Conservation (phyloP, 2,797 vertebrate genomes). For the Euphonia xanthogaster region DNA sequence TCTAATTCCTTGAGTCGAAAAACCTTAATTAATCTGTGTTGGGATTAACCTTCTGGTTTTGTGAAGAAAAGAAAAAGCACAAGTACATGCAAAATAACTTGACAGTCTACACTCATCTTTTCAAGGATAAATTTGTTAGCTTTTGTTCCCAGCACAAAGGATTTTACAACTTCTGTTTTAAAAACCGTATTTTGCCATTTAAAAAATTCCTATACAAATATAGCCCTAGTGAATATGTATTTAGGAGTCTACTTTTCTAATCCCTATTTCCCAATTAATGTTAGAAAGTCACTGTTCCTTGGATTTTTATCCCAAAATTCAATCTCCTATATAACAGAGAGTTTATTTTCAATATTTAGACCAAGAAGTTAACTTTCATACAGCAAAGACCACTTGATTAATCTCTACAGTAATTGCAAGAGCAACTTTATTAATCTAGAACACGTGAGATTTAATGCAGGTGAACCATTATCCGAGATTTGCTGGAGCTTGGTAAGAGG, state of each 20-base stretch:
- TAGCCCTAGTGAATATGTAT: not conserved
- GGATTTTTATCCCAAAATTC: not conserved
- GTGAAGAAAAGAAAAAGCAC: not conserved
- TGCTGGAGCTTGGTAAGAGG: constrained; percentile 56
- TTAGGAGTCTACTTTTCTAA: not conserved
- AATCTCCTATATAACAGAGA: not conserved
- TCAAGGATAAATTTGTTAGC: not conserved
- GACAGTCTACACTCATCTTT: not conserved
- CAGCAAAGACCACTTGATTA: not conserved
- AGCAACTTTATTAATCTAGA: not conserved
- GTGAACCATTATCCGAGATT: not conserved
- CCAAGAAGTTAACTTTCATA: not conserved
- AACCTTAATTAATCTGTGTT: not conserved
- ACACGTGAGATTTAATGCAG: constrained; percentile 17
- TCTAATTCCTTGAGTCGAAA: not conserved
- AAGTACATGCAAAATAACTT: not conserved
- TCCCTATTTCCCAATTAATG: not conserved
- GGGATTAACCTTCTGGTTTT: not conserved
- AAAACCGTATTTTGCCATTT: not conserved
- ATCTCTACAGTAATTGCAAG: constrained; percentile 3
- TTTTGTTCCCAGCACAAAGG: not conserved
- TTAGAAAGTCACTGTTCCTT: not conserved
- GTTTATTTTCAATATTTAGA: not conserved
- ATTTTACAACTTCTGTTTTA: not conserved
- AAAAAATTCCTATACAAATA: not conserved